Percentiles rank a stretch among this genome's conserved stretches.
Evolutionary conservation across 2,888 invertebrate species (phyloP).

Genomic region (Rhagonycha lutea): DNA sequence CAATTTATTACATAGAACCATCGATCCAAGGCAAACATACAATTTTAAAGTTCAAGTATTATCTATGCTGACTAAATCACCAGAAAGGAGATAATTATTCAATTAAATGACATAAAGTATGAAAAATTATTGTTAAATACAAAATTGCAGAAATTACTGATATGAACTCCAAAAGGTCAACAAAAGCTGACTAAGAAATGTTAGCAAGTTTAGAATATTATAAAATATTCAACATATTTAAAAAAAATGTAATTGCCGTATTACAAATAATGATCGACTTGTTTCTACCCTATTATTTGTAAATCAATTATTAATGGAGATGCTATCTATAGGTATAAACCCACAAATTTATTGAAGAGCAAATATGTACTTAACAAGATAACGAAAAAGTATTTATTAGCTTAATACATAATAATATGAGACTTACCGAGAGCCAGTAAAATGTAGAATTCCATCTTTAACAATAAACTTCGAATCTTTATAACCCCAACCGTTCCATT

Average conservation of each 20-base stretch:
- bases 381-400: background rate
- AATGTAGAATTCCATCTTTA: conserved; percentile 66
- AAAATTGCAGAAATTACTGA: background rate
- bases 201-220: background rate
- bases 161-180: background rate
- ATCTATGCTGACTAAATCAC: background rate
- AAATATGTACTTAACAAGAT: background rate
- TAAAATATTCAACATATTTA: background rate
- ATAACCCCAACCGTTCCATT: conserved; percentile 99
- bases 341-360: background rate
- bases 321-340: background rate
- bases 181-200: background rate
- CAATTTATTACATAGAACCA: background rate
- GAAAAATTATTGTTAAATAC: background rate
- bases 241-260: background rate
- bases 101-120: background rate
- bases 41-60: background rate
- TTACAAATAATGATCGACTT: background rate
- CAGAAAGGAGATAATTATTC: background rate
- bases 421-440: conserved; percentile 82
- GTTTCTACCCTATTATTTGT: background rate
- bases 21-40: background rate
- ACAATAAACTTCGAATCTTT: conserved; percentile 86
- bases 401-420: background rate
- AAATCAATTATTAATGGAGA: background rate